These are phyloP conservation scores for Nycteola revayana DNA, from an alignment of 2,888 invertebrate species.

Conservation along the genomic window DNA sequence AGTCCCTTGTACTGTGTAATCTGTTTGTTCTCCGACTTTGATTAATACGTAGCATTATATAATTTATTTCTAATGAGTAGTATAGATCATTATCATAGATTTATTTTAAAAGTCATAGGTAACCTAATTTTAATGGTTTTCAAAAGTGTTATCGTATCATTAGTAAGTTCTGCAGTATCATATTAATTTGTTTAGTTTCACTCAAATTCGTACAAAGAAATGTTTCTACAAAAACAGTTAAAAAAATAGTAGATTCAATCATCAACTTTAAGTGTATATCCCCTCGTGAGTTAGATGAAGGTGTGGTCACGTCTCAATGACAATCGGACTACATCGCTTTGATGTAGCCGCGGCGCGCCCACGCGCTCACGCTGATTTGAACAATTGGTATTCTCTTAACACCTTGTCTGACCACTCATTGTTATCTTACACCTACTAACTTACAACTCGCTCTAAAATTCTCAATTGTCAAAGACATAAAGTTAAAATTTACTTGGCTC, in stretches of 20 bases:
- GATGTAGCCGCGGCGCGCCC: slow-evolving; percentile 48
- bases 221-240: no score
- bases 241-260: no score
- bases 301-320: slow-evolving; percentile 57
- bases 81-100: no score
- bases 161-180: no score
- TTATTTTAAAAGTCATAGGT: no score
- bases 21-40: slow-evolving; percentile 3
- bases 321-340: slow-evolving; percentile 42
- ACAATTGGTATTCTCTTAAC: slow-evolving; percentile 57
- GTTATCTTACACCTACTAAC: slow-evolving; percentile 33
- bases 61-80: no score
- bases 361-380: slow-evolving; percentile 35
- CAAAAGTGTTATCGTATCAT: no score
- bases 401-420: slow-evolving; percentile 52
- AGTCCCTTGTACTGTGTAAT: slow-evolving; percentile 7
- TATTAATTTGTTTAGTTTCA: no score
- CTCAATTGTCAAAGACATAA: slow-evolving; percentile 8
- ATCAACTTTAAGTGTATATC: slow-evolving; percentile 28
- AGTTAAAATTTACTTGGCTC: slow-evolving; percentile 24
- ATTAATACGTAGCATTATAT: slow-evolving; percentile 2
- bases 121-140: no score
- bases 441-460: slow-evolving; percentile 10
- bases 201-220: no score
- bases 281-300: slow-evolving; percentile 26